These are phyloP conservation scores for Notospermus geniculatus DNA, from an alignment of 1,140 invertebrate genomes.

Conservation along the genomic window DNA sequence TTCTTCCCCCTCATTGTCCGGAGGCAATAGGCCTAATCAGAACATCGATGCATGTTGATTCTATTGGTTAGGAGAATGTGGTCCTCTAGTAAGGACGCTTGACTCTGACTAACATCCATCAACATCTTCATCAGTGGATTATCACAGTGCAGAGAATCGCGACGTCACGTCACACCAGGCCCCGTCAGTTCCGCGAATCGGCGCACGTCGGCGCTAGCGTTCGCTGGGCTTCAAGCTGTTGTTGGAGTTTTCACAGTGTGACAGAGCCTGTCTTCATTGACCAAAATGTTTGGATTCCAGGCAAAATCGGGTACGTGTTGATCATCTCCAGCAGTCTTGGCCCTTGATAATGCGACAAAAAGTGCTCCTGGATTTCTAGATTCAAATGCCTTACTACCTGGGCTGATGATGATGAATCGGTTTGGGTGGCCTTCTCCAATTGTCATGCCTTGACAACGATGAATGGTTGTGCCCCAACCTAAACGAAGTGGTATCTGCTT, in stretches of 20 bases:
- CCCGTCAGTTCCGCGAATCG: no score
- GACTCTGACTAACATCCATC: conserved; percentile 20
- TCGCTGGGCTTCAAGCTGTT: no score
- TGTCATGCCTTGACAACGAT: conserved; percentile 30
- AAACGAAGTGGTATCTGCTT: conserved; percentile 26
- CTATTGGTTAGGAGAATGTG: conserved; percentile 16
- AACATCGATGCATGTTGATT: conserved; percentile 24
- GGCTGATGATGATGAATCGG: conserved; percentile 23
- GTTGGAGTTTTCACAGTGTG: no score
- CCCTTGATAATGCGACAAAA: no score
- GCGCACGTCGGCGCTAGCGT: no score
- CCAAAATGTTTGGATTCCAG: no score
- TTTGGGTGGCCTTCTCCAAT: conserved; percentile 21
- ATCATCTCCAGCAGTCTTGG: no score
- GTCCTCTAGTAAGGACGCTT: conserved; percentile 20
- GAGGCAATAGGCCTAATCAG: conserved; percentile 16
- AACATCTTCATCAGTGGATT: conserved; percentile 19
- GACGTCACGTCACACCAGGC: no score
- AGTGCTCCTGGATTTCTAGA: conserved; percentile 25
- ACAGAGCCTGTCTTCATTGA: no score
- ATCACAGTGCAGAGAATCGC: no score
- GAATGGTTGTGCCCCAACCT: conserved; percentile 27
- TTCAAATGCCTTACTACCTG: conserved; percentile 23
- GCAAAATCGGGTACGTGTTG: no score
- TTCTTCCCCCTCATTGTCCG: no score